Conservation (phyloP, 2,888 invertebrate species). For the Crossocerus cetratus region DNA sequence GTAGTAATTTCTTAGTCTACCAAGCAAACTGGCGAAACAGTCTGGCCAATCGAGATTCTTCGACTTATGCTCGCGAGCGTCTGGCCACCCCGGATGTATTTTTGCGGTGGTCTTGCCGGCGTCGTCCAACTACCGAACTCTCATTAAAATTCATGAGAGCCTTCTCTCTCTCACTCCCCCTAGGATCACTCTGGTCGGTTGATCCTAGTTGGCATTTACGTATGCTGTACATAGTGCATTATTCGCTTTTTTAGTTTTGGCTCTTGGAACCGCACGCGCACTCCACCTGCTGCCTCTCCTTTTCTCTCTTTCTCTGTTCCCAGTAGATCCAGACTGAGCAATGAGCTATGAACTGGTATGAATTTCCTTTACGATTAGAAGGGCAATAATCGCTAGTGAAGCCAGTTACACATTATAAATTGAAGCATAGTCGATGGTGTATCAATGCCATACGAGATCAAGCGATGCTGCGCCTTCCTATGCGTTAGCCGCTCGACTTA, state of each 20-base stretch:
- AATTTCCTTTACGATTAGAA: too few relatives aligned
- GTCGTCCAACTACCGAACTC: slow-evolving; percentile 58
- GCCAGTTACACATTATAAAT: too few relatives aligned
- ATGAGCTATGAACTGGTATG: too few relatives aligned
- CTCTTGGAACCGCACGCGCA: background rate
- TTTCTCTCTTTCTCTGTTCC: background rate
- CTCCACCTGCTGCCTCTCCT: slow-evolving; percentile 30
- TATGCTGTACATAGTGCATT: slow-evolving; percentile 5
- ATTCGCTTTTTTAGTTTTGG: too few relatives aligned
- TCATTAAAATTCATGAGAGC: slow-evolving; percentile 63
- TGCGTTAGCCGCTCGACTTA: background rate
- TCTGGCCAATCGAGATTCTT: background rate
- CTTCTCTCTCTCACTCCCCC: slow-evolving; percentile 25
- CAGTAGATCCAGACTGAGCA: too few relatives aligned
- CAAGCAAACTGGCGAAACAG: too few relatives aligned
- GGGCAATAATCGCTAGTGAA: too few relatives aligned
- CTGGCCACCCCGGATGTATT: slow-evolving; percentile 28
- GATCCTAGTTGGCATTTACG: slow-evolving; percentile 2
- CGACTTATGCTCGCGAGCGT: slow-evolving; percentile 18
- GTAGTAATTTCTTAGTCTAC: too few relatives aligned
- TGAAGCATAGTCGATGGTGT: too few relatives aligned
- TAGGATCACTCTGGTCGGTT: background rate
- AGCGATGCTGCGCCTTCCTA: background rate
- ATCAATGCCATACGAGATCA: too few relatives aligned
- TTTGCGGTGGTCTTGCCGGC: slow-evolving; percentile 37